Evolutionary conservation across 2,797 vertebrate species (phyloP).

Genomic region (Ataeniobius toweri): DNA sequence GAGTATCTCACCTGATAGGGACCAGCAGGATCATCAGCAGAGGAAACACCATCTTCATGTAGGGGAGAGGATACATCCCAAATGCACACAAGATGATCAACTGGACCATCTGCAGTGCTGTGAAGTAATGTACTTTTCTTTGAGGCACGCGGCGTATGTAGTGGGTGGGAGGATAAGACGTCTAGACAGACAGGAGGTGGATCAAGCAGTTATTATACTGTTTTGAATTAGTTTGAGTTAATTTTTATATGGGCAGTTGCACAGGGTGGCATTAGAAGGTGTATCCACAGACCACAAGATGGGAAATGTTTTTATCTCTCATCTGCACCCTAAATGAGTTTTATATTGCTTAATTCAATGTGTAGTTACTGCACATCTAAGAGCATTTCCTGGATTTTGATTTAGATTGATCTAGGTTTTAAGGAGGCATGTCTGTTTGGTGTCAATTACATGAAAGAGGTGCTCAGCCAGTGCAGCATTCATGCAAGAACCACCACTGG

Average conservation of each 20-base stretch:
- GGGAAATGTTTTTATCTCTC: not conserved
- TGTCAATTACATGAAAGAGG: not conserved
- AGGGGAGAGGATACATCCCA: constrained; percentile 92
- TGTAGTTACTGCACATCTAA: not conserved
- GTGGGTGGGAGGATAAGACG: constrained; percentile 91
- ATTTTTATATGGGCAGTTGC: not conserved
- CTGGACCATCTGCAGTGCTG: constrained; percentile 89
- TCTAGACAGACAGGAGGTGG: constrained; percentile 71
- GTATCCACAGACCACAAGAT: not conserved
- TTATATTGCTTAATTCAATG: not conserved
- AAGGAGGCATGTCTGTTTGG: not conserved
- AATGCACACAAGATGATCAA: constrained; percentile 90
- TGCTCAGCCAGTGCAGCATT: not conserved
- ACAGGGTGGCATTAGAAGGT: not conserved
- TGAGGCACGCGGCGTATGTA: constrained; percentile 93
- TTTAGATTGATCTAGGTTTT: not conserved
- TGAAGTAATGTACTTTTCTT: constrained; percentile 95
- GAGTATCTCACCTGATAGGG: constrained; percentile 86
- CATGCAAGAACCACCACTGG: not conserved
- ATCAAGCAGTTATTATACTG: not conserved
- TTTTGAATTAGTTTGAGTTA: constrained; percentile 6
- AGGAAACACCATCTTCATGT: constrained; percentile 98
- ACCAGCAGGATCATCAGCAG: constrained; percentile 94
- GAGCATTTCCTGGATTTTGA: not conserved
- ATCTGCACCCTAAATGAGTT: not conserved